A percentile compares a stretch with the other conserved stretches of the same genome.
Evolutionary conservation across 2,888 invertebrate genomes (phyloP).

Genomic region (Hipparchia sbordonii): DNA sequence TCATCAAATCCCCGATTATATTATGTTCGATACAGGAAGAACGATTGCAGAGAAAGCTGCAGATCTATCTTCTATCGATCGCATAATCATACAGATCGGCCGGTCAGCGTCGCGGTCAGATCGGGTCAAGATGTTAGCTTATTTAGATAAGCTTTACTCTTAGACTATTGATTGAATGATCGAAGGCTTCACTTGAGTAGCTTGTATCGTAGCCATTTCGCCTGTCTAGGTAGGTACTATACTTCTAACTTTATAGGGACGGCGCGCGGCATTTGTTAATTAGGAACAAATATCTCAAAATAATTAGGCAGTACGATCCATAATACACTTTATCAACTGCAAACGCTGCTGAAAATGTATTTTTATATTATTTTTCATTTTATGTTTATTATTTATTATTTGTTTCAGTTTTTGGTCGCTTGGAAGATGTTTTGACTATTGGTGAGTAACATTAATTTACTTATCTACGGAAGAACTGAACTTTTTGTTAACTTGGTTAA

Average conservation of each 20-base stretch:
- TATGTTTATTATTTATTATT: constrained; percentile 31
- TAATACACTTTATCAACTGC: too few species aligned
- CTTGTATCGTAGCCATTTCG: background rate
- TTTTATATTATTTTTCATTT: too few species aligned
- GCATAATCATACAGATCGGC: constrained; percentile 8
- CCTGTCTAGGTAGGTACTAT: background rate
- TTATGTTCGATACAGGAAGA: constrained; percentile 6
- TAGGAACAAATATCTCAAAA: too few species aligned
- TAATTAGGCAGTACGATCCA: too few species aligned
- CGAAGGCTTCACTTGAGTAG: too few species aligned
- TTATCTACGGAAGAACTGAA: background rate
- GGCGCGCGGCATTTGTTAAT: too few species aligned
- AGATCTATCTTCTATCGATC: constrained; percentile 1
- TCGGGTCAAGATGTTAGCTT: constrained; percentile 23
- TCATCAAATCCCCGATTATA: background rate
- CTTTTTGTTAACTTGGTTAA: too few species aligned
- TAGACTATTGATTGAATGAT: background rate
- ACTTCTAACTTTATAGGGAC: background rate
- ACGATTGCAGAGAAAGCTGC: constrained; percentile 11
- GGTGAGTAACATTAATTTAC: constrained; percentile 50
- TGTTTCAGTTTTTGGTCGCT: constrained; percentile 54
- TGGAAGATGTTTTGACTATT: constrained; percentile 57
- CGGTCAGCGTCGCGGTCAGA: constrained; percentile 19
- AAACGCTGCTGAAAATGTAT: too few species aligned
- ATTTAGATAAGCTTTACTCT: constrained; percentile 10